A percentile compares a stretch with the other conserved stretches of the same genome.
These are phyloP conservation scores for Neolamprologus hecqui DNA, from an alignment of 2,113 vertebrate genomes.

Conservation along the genomic window DNA sequence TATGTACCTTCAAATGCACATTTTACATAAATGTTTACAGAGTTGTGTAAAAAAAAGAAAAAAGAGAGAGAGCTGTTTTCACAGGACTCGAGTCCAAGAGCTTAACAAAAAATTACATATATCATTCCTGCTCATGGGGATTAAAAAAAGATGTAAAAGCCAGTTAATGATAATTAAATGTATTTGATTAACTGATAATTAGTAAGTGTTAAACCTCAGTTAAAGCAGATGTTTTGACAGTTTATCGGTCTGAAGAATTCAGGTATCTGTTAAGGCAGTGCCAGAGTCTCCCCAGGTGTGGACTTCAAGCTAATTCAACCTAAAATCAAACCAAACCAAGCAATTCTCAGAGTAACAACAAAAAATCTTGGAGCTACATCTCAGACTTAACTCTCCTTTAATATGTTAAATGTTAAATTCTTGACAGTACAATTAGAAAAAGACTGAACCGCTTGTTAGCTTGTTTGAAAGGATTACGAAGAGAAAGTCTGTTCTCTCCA, in stretches of 20 bases:
- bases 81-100: background rate
- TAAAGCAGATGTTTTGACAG: background rate
- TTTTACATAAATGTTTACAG: background rate
- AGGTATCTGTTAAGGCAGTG: background rate
- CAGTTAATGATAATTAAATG: background rate
- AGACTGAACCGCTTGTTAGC: background rate
- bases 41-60: background rate
- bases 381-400: rapidly evolving
- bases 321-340: background rate
- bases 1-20: background rate
- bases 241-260: rapidly evolving
- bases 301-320: background rate
- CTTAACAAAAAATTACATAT: background rate
- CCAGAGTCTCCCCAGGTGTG: background rate
- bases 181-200: background rate
- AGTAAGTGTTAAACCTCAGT: background rate
- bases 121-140: background rate
- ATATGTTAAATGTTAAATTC: background rate
- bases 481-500: background rate
- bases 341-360: background rate
- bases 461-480: background rate
- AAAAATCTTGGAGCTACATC: background rate
- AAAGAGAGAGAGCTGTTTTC: rapidly evolving
- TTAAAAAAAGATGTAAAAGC: background rate
- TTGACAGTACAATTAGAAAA: background rate